Percentiles rank a stretch among this genome's conserved stretches.
These are phyloP conservation scores for Trichechus manatus DNA, from an alignment of 2,113 vertebrate species.

Conservation along the genomic window DNA sequence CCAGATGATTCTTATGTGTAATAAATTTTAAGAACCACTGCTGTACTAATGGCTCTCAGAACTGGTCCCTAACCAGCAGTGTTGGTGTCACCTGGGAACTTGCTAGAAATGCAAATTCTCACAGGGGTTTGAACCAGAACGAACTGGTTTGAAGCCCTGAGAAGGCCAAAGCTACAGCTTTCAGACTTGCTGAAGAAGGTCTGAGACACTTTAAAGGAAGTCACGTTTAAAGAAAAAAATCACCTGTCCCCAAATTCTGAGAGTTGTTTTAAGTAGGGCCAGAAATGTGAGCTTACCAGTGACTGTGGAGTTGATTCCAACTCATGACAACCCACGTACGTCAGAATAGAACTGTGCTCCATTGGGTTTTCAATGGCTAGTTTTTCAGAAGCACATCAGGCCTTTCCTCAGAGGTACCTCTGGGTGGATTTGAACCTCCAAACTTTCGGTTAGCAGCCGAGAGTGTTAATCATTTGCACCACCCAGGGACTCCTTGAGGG, in stretches of 20 bases:
- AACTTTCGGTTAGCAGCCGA: background rate
- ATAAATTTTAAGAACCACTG: too few relatives aligned
- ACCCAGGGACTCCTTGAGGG: background rate
- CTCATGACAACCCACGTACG: background rate
- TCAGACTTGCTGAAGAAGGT: conserved; percentile 1
- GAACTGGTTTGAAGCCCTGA: too few relatives aligned
- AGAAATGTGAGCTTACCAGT: background rate
- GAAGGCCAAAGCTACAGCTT: conserved; percentile 23
- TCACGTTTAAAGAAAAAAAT: background rate
- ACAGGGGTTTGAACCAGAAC: too few relatives aligned
- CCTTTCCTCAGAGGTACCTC: background rate
- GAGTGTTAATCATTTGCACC: background rate
- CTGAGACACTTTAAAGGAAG: background rate
- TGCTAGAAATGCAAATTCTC: too few relatives aligned
- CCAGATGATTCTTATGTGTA: too few relatives aligned
- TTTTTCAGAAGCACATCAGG: background rate
- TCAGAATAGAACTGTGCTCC: background rate
- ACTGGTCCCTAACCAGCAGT: too few relatives aligned
- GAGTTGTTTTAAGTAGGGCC: background rate
- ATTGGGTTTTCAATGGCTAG: background rate
- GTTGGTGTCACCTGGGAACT: too few relatives aligned
- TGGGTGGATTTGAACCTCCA: background rate
- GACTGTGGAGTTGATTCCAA: background rate
- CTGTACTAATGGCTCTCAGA: too few relatives aligned
- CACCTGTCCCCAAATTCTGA: background rate